Evolutionary conservation across 2,888 invertebrate genomes (phyloP).

Genomic region (Therioaphis trifolii): DNA sequence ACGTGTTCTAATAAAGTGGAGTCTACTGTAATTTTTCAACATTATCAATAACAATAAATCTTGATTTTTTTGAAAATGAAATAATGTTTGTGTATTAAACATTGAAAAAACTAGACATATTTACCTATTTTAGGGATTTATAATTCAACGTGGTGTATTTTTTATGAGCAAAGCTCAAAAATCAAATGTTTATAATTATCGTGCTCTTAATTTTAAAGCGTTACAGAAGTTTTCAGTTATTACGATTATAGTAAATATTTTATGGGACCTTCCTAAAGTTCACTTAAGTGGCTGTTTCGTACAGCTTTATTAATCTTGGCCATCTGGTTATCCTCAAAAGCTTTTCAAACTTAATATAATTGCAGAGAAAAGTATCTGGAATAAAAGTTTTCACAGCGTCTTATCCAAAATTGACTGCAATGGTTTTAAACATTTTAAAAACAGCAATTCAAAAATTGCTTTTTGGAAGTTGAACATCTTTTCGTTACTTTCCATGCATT

Average conservation of each 20-base stretch:
- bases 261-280: slow-evolving; percentile 17
- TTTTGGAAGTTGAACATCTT: not conserved
- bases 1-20: too few species aligned
- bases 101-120: too few species aligned
- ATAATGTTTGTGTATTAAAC: too few species aligned
- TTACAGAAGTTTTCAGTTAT: too few species aligned
- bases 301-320: not conserved
- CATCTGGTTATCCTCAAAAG: slow-evolving; percentile 7
- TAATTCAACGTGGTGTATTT: too few species aligned
- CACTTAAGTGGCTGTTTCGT: not conserved
- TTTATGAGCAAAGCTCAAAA: not conserved
- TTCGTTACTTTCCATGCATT: slow-evolving; percentile 5
- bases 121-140: too few species aligned
- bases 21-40: too few species aligned
- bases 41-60: too few species aligned
- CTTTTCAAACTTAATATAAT: slow-evolving; percentile 14
- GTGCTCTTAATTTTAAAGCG: not conserved
- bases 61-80: too few species aligned
- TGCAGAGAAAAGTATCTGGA: slow-evolving; percentile 6
- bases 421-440: slow-evolving; percentile 31
- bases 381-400: slow-evolving; percentile 25
- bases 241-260: slow-evolving; percentile 13
- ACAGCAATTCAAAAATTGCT: slow-evolving; percentile 1
- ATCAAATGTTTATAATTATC: not conserved
- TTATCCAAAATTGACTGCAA: slow-evolving; percentile 1